Evolutionary conservation across 2,888 invertebrate genomes (phyloP).

Genomic region (Celastrina argiolus): DNA sequence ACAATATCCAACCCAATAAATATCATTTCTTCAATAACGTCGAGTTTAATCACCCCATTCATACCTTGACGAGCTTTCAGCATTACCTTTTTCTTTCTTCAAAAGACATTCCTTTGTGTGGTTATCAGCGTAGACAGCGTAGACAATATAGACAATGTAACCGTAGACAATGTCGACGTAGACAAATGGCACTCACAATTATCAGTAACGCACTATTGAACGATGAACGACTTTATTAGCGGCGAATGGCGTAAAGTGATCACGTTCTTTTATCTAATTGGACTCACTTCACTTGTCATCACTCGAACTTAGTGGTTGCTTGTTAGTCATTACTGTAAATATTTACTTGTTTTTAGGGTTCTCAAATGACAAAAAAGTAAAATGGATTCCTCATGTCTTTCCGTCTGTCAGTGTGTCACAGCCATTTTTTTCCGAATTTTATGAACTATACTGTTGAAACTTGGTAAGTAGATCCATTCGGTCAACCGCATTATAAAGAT

Average conservation of each 20-base stretch:
- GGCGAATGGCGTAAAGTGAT: neutral
- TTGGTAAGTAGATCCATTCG: too few relatives aligned
- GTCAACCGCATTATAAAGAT: too few relatives aligned
- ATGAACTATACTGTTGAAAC: too few relatives aligned
- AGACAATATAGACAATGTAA: neutral
- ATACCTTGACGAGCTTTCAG: neutral
- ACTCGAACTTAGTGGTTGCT: too few relatives aligned
- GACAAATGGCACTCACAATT: neutral
- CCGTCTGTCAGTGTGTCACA: too few relatives aligned
- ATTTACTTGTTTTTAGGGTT: too few relatives aligned
- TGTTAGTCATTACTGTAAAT: too few relatives aligned
- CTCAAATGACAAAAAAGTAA: too few relatives aligned
- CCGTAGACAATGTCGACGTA: neutral
- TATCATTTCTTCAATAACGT: neutral
- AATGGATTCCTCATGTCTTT: too few relatives aligned
- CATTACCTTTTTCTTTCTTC: neutral
- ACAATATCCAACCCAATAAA: too few relatives aligned
- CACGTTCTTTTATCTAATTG: neutral
- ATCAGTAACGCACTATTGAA: neutral
- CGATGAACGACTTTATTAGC: neutral
- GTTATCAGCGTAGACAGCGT: neutral
- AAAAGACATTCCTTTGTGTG: neutral
- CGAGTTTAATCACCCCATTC: neutral
- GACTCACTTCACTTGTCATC: neutral
- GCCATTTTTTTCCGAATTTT: too few relatives aligned